Percentiles rank a stretch among this genome's conserved stretches.
Evolutionary conservation across 2,797 vertebrate genomes (phyloP).

Genomic region (Alauda arvensis): DNA sequence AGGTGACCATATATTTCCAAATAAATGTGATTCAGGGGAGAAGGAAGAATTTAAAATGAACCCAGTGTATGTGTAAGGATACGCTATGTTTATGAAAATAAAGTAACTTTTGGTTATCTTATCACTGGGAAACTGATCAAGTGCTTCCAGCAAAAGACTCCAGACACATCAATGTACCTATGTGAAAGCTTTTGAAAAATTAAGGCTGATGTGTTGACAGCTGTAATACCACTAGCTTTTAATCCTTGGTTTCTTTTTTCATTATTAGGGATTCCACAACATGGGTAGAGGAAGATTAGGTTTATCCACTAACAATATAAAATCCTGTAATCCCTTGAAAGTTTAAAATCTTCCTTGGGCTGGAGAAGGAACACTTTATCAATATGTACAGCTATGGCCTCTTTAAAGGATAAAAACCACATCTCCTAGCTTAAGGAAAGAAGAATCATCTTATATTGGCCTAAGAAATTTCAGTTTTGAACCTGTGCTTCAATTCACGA

Average conservation of each 20-base stretch:
- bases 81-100: neutral
- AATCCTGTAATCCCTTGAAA: slow-evolving; percentile 63
- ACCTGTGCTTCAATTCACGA: neutral
- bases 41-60: neutral
- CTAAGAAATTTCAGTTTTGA: slow-evolving; percentile 11
- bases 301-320: slow-evolving; percentile 64
- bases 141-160: slow-evolving; percentile 11
- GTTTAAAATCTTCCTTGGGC: slow-evolving; percentile 60
- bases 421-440: neutral
- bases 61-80: neutral
- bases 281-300: slow-evolving; percentile 54
- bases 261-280: slow-evolving; percentile 57
- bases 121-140: slow-evolving; percentile 31
- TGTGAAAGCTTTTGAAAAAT: slow-evolving; percentile 58
- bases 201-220: slow-evolving; percentile 58
- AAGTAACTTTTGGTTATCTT: slow-evolving; percentile 40
- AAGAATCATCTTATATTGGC: neutral
- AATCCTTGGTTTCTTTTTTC: slow-evolving; percentile 56
- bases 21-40: neutral
- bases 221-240: slow-evolving; percentile 49
- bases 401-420: slow-evolving; percentile 42
- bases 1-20: neutral
- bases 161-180: slow-evolving; percentile 7
- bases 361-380: slow-evolving; percentile 41
- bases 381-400: slow-evolving; percentile 49